phyloP scores from a whole-genome alignment of 2,888 invertebrate genomes.

The Ferrisia virgata region DNA sequence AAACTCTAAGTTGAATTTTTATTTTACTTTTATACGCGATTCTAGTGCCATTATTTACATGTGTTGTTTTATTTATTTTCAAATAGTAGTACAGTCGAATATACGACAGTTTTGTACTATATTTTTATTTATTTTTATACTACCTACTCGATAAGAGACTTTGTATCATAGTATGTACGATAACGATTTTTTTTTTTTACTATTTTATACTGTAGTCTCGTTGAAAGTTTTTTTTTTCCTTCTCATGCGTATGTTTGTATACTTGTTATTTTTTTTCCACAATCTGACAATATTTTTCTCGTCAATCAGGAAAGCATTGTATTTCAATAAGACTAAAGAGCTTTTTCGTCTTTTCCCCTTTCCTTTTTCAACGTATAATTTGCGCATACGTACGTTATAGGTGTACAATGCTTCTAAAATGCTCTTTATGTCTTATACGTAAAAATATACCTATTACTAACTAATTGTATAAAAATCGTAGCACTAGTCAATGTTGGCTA shows the following conservation, averaged over 20 bases:
- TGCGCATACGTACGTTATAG: no score
- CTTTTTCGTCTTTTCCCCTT: not conserved
- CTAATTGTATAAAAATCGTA: conserved; percentile 1
- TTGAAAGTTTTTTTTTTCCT: not conserved
- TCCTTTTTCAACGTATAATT: not conserved
- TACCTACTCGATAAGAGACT: not conserved
- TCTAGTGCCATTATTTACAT: conserved; percentile 27
- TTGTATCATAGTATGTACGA: conserved; percentile 13
- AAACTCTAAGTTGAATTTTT: conserved; percentile 4
- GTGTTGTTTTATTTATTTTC: conserved; percentile 27
- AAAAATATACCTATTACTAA: not conserved
- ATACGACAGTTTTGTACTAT: not conserved
- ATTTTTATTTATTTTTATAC: conserved; percentile 21
- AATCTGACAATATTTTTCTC: not conserved
- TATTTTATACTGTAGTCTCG: not conserved
- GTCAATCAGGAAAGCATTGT: conserved; percentile 10
- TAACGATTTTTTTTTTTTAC: not conserved
- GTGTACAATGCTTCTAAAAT: not conserved
- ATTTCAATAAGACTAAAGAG: conserved; percentile 5
- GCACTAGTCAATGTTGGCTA: conserved; percentile 37
- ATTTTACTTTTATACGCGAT: conserved; percentile 2
- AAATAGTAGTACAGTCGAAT: conserved; percentile 4
- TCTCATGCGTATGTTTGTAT: conserved; percentile 10
- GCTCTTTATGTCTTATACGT: not conserved
- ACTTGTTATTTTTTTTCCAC: not conserved